Base-by-base conservation (phyloP, 2,113 vertebrate genomes). In the Eonycteris spelaea region DNA sequence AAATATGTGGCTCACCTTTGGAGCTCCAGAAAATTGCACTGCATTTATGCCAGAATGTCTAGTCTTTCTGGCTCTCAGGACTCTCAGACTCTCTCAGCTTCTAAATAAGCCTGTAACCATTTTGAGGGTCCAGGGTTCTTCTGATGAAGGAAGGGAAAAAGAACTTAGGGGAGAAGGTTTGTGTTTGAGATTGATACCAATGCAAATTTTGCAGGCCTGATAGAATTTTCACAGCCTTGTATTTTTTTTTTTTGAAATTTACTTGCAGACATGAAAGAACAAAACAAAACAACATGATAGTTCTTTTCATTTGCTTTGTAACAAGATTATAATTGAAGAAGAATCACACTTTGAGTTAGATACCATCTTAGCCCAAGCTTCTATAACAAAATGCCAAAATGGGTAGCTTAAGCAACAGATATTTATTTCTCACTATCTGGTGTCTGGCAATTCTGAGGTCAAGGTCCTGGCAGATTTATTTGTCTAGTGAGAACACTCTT, bases 351-450 rank as follows among this genome's bases (percentile, higher is more conserved):
- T 59, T 67, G 28, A 30, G 6, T 86, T 84, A 71, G 59, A 68
- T 35, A 16, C 43, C 4, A 7, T 67, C 57, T 92, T 67, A 75
- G 55, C 43, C 74, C 7, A 18, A 19, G 24, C 48, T 65, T 45
- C 67, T 82, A 3, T 74, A 87, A 71, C 43, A 79, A 78, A 90
- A 84, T 71, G 57, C 53, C 48, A 61, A 28, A 21, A 38, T 18
- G 18, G 73, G 22, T 4, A 28, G 16, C 18, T 79, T 95, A 86
- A 79, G 55, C 57, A 89, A 65, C 5, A 15, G 57, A 67, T 51
- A 65, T 38, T 86, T 92, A 67, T 40, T 95, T 95, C 84, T 88
- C 77, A 59, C 28, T 74, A 1, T 67, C 84, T 95, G 83, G 26
- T 57, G 7, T 21, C 77, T 75, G 63, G 15, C 15, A 83, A 57